These are phyloP conservation scores for Sinotaia quadrata DNA, from an alignment of 2,888 invertebrate species.

Conservation along the genomic window DNA sequence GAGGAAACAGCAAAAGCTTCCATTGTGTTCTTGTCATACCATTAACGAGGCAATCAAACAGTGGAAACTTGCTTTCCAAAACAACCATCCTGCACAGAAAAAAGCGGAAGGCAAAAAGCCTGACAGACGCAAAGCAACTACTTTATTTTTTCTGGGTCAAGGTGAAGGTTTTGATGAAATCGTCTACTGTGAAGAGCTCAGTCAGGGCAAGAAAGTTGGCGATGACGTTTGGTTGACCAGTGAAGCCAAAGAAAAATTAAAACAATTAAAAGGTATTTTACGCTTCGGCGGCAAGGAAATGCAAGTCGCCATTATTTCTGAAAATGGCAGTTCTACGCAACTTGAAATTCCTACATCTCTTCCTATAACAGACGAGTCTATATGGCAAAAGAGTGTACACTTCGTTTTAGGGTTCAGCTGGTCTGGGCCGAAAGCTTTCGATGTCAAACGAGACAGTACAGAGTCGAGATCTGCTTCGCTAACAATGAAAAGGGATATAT, in stretches of 20 bases:
- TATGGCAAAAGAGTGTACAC: constrained; percentile 47
- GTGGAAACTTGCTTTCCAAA: constrained; percentile 47
- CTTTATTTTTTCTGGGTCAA: constrained; percentile 51
- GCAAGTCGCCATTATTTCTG: constrained; percentile 28
- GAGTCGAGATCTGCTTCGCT: neutral
- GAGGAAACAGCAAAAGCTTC: constrained; percentile 24
- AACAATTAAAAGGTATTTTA: constrained; percentile 41
- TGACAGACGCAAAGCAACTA: constrained; percentile 45
- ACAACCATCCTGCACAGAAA: constrained; percentile 46
- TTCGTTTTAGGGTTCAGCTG: constrained; percentile 52
- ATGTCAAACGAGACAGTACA: constrained; percentile 32
- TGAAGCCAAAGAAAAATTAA: constrained; percentile 33
- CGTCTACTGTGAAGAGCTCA: constrained; percentile 39
- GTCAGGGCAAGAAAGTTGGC: constrained; percentile 26
- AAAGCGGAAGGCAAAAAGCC: constrained; percentile 36
- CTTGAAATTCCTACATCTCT: constrained; percentile 42
- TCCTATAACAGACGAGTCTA: constrained; percentile 37
- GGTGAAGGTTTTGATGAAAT: constrained; percentile 39
- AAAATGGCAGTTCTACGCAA: constrained; percentile 30
- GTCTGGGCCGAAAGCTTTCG: constrained; percentile 49
- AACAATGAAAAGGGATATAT: no score
- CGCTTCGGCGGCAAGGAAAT: constrained; percentile 40
- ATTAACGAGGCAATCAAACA: constrained; percentile 38
- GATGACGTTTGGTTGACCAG: constrained; percentile 40
- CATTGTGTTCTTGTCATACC: constrained; percentile 26